Base-by-base conservation (phyloP, 2,113 vertebrate species). In the Fukomys damarensis region DNA sequence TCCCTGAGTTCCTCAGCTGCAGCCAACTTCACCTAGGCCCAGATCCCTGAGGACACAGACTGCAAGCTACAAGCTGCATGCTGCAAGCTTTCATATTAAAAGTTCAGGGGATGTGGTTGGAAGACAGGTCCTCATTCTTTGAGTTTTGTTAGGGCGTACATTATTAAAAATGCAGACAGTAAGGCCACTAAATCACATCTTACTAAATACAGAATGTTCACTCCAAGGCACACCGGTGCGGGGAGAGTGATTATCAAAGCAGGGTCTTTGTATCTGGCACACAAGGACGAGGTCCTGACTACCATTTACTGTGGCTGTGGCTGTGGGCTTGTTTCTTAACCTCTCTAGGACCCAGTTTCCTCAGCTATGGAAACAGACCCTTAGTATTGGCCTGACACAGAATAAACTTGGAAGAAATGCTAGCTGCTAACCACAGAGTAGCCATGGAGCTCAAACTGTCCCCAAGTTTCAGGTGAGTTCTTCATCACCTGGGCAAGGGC, bases 151-250 rank as follows among this genome's bases (percentile, higher is more conserved):
- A 76, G 16, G 52, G 72, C 80, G 52, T 2, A 61, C 7, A 26
- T 74, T 49, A 63, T 43, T 85, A 58, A 88, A 93, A 41, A 91
- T 59, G 24, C 28, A 84, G 49, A 20, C 32, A 77, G 20, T 52
- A 92, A 85, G 77, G 24, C 41, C 72, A 35, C 52, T 43, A 26
- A 56, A 32, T 68, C 4, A 9, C 7, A 9, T 35, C 16, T 9
- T 46, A 20, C n/a, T 38, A 4, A 63, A 24, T 8, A 82, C 54
- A 88, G 76, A 24, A 24, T 86, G 41, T n/a, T 54, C 79, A 17
- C 13, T 52, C 13, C 16, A 35, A 76, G 41, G 49, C 11, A 5
- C 28, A 74, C n/a, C 12, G 74, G 49, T 22, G 3, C 38, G 13
- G 24, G 38, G n/a, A 74, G 2, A 8, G 59, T 54, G 38, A 22